Conservation (phyloP, 2,797 vertebrate species). For the Malurus splendens region DNA sequence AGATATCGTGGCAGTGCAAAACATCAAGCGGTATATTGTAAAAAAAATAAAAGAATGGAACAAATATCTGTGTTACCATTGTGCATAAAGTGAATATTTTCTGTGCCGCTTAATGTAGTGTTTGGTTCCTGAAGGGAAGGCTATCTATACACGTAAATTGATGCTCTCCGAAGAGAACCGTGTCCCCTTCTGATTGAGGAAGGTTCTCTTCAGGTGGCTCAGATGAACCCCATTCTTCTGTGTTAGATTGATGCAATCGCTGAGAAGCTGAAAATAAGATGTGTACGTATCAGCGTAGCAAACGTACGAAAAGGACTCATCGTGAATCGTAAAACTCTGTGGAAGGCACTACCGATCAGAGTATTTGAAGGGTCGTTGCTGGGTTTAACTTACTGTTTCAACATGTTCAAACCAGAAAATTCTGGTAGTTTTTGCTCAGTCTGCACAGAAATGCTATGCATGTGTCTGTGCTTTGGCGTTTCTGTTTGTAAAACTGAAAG, state of each 20-base stretch:
- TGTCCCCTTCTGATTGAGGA: neutral
- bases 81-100: neutral
- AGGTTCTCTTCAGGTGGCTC: neutral
- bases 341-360: neutral
- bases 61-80: neutral
- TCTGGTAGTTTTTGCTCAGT: neutral
- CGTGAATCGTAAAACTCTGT: neutral
- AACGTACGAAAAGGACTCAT: neutral
- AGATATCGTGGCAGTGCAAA: neutral
- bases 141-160: neutral
- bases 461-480: neutral
- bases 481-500: neutral
- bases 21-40: neutral
- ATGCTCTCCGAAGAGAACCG: neutral
- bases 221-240: neutral
- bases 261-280: neutral
- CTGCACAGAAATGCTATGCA: neutral
- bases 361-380: neutral
- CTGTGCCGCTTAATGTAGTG: neutral
- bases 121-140: neutral
- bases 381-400: neutral
- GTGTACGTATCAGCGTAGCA: neutral
- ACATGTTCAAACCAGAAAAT: neutral
- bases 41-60: neutral
- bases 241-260: neutral